A percentile compares a stretch with the other conserved stretches of the same genome.
Evolutionary conservation across 2,797 vertebrate genomes (phyloP).

Genomic region (Eulemur coronatus): DNA sequence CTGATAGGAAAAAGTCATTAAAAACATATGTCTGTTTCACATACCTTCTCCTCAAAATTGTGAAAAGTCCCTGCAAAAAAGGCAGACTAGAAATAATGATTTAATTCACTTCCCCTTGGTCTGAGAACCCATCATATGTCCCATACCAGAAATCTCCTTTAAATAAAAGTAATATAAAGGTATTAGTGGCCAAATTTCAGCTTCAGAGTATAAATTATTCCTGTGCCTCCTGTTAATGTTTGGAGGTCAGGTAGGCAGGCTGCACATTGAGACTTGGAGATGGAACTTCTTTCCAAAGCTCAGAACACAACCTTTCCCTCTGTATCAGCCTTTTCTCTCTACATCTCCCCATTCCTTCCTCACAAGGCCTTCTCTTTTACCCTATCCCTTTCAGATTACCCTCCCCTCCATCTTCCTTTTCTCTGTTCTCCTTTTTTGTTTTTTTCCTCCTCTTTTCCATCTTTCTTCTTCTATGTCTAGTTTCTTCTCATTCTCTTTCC

Average conservation of each 20-base stretch:
- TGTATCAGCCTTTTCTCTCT: neutral
- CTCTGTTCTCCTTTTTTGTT: neutral
- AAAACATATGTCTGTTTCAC: neutral
- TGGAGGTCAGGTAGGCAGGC: neutral
- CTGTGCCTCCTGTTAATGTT: neutral
- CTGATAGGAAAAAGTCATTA: neutral
- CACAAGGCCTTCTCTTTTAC: neutral
- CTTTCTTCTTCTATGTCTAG: neutral
- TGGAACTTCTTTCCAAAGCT: neutral
- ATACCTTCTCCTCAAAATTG: neutral
- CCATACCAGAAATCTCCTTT: neutral
- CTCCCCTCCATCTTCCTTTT: neutral
- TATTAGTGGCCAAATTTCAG: neutral
- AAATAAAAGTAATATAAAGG: neutral
- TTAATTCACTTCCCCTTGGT: neutral
- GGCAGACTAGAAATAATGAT: neutral
- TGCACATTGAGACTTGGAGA: neutral
- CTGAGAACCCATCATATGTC: neutral
- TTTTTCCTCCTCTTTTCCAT: neutral
- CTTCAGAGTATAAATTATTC: neutral
- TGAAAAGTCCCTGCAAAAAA: neutral
- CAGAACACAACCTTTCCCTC: neutral
- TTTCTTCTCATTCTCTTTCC: neutral
- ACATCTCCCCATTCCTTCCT: fast-evolving
- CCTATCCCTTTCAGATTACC: fast-evolving